Conservation (phyloP, 2,113 vertebrate genomes). For the Rhabdomys dilectus region DNA sequence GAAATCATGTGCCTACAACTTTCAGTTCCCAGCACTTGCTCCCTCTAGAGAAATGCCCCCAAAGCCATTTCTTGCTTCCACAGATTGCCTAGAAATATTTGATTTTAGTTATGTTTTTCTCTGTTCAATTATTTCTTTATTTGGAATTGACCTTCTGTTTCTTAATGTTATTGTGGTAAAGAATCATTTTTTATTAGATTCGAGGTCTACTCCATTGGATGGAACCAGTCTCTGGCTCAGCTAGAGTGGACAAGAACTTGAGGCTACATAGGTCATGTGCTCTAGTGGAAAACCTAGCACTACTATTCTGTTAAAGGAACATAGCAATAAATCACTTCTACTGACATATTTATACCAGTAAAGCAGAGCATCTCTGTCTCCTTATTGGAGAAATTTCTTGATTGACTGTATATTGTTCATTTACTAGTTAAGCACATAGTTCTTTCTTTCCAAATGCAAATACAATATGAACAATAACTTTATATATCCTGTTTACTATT, state of each 20-base stretch:
- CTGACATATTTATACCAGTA: neutral
- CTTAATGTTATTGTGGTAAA: neutral
- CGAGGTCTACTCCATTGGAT: neutral
- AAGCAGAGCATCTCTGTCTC: neutral
- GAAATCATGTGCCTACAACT: neutral
- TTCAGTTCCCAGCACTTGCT: neutral
- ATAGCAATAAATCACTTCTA: neutral
- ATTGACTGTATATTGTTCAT: conserved; percentile 27
- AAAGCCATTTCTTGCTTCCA: neutral
- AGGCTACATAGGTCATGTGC: neutral
- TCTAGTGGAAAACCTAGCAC: neutral
- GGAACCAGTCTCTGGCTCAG: neutral
- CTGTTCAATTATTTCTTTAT: neutral
- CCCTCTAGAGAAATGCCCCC: neutral
- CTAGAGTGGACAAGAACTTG: neutral
- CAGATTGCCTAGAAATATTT: neutral
- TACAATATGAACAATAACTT: neutral
- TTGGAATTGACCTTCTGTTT: conserved; percentile 31
- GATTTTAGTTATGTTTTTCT: neutral
- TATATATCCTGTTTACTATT: conserved; percentile 16
- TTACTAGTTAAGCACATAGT: conserved; percentile 28
- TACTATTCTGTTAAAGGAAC: neutral
- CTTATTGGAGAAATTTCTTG: neutral
- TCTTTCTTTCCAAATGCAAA: conserved; percentile 2
- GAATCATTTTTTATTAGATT: neutral